Percentiles rank a stretch among this genome's conserved stretches.
Evolutionary conservation across 2,888 invertebrate species (phyloP).

Genomic region (Steinernema hermaphroditum): DNA sequence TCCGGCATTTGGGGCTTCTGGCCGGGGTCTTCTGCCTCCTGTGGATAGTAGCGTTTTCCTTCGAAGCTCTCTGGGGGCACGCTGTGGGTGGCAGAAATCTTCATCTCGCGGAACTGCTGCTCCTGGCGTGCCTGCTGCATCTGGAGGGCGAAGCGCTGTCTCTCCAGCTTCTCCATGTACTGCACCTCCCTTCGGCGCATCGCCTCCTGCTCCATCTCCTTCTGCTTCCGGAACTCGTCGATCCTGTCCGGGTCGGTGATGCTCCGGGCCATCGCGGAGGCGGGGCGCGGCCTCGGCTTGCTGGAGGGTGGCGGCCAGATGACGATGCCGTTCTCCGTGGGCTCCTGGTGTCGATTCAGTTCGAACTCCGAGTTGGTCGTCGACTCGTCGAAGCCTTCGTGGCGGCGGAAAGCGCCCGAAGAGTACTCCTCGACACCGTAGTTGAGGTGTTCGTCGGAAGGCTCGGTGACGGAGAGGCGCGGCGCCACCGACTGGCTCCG

Average conservation of each 20-base stretch:
- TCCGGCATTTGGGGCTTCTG: slow-evolving; percentile 29
- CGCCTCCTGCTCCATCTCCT: slow-evolving; percentile 58
- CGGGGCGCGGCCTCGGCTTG: slow-evolving; percentile 48
- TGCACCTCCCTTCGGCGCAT: slow-evolving; percentile 53
- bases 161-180: slow-evolving; percentile 47
- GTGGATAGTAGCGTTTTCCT: background rate
- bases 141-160: slow-evolving; percentile 2
- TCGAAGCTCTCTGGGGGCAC: background rate
- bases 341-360: slow-evolving; percentile 42
- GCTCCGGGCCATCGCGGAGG: slow-evolving; percentile 55
- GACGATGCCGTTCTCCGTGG: slow-evolving; percentile 48
- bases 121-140: slow-evolving; percentile 13
- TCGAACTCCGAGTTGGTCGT: slow-evolving; percentile 50
- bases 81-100: background rate
- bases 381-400: slow-evolving; percentile 36
- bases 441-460: slow-evolving; percentile 35
- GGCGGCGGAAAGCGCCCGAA: background rate
- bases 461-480: slow-evolving; percentile 32
- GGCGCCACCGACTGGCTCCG: slow-evolving; percentile 44
- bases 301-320: slow-evolving; percentile 62
- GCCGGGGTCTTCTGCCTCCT: slow-evolving; percentile 1
- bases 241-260: slow-evolving; percentile 59
- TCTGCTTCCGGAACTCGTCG: slow-evolving; percentile 57
- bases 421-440: background rate
- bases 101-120: slow-evolving; percentile 19